Base-by-base conservation (phyloP, 2,888 invertebrate species). In the Scaptodrosophila latifasciaeformis region DNA sequence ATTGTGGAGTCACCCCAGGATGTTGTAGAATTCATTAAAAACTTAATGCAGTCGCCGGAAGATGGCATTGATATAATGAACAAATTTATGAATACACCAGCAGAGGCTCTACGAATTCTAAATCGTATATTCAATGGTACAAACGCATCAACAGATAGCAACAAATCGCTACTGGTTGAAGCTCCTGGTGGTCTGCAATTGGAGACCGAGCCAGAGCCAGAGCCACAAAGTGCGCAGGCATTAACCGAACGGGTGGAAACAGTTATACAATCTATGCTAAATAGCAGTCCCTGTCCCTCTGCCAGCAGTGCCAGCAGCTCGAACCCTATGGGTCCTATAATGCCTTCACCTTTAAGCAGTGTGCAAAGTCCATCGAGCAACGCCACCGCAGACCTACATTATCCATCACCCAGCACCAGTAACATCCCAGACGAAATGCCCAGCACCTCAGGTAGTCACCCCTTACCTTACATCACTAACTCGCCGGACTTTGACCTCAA, bases 41-140 rank as follows among this genome's bases (percentile, higher is more conserved):
- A 87, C 59, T 70, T 87, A 24, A 86, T 86, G 85, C 83, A 83
- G 43, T 85, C 86, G n/a, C 87, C 87, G 1, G 85, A 85, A 58
- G 84, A 87, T 59, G 87, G 85, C 3, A 70, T 86, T 2, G 83
- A 86, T 39, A 86, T 87, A 46, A 86, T 87, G 85, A 85, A 86
- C 59, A 86, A 86, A 64, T 87, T 87, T 55, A 85, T 87, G 76
- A 86, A 86, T 56, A 82, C 85, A 19, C 86, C 86, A 18, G 85
- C 84, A 4, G 86, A 87, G 70, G 86, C 86, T 13, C 74, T 87
- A 1, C 78, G 79, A 46, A 84, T 86, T 59, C 71, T 87, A 0
- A 87, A 87, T 54, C 82, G 78, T 63, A 86, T 86, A 60, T 81
- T 87, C 5, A 85, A 84, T 57, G 83, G 82, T 37, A 63, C 71